phyloP scores from a whole-genome alignment of 1,140 invertebrate genomes.

The Eubasilissa regina region DNA sequence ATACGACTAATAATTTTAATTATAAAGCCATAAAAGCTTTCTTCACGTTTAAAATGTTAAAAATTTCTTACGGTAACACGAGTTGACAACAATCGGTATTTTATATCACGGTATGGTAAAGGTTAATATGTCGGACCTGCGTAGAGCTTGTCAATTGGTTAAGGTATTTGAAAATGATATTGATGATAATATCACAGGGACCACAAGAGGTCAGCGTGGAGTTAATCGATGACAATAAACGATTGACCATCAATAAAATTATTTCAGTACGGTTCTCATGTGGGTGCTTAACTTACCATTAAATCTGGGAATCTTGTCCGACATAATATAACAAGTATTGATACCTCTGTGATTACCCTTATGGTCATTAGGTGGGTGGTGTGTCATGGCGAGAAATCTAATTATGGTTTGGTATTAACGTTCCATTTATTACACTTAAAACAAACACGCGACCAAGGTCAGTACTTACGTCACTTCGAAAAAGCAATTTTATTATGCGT shows the following conservation, averaged over 20 bases:
- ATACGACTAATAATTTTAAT: too few relatives aligned
- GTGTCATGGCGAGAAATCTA: not conserved
- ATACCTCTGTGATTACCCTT: not conserved
- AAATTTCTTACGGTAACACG: too few relatives aligned
- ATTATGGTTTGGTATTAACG: too few relatives aligned
- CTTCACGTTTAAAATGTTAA: too few relatives aligned
- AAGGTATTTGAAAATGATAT: slow-evolving; percentile 21
- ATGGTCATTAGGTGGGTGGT: not conserved
- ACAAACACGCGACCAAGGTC: too few relatives aligned
- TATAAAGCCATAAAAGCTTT: too few relatives aligned
- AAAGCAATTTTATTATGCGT: too few relatives aligned
- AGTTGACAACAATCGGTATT: too few relatives aligned
- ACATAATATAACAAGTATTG: not conserved
- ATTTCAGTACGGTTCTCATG: slow-evolving; percentile 22
- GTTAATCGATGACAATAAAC: slow-evolving; percentile 55
- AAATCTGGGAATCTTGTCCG: slow-evolving; percentile 10
- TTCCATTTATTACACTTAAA: too few relatives aligned
- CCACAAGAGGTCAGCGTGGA: slow-evolving; percentile 16
- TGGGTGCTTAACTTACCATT: slow-evolving; percentile 46
- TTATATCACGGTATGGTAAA: too few relatives aligned
- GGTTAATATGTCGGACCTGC: not conserved
- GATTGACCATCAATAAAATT: slow-evolving; percentile 60
- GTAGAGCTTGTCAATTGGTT: not conserved
- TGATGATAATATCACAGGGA: slow-evolving; percentile 18
- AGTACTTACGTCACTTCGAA: too few relatives aligned